Base-by-base conservation (phyloP, 2,797 vertebrate genomes). In the Amblyopsis hoosieri region DNA sequence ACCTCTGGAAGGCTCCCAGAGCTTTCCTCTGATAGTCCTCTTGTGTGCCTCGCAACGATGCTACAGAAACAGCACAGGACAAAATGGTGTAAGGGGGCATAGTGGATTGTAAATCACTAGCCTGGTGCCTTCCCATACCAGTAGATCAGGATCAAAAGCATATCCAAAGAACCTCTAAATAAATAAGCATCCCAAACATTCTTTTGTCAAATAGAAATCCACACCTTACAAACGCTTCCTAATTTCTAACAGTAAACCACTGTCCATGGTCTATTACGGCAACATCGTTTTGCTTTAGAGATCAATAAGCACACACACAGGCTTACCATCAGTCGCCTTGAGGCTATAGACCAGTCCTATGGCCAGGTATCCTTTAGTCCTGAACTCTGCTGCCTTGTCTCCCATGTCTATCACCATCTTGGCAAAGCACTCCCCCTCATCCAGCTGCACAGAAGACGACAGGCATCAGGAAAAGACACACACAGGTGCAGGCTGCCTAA, bases 1-100 rank as follows among this genome's bases (percentile, higher is more conserved):
- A 98, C 98, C 96, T 98, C 87, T 99, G 98, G 91, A 99, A 98
- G 17, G 96, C 94, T 85, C 95, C 94, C 79, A 99, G 93, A 75
- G 98, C 96, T 88, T 96, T 99, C 89, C 94, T 95, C 92, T 99
- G 98, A 78, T 98, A 95, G 81, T 97, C 94, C 87, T 99, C 98
- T 88, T 99, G 96, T 77, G 92, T 89, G 83, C 95, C 95, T 78
- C 97, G 91, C 88, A 99, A 82, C 29, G 98, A 97, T 19, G 96
- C 98, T 99, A 91, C 70, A 70, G 31, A 62, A 19, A 62, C 13
- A 17, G 49, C 61, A n/a, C 45, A 48, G 46, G 2, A 55, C 51
- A 67, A 10, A 69, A 5, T 62, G 33, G 59, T n/a, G 48, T 31
- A 50, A 45, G 13, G 29, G 49, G 61, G 31, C 55, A 31, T 47